These are phyloP conservation scores for Leucophora obtusa DNA, from an alignment of 2,888 invertebrate genomes.

Conservation along the genomic window DNA sequence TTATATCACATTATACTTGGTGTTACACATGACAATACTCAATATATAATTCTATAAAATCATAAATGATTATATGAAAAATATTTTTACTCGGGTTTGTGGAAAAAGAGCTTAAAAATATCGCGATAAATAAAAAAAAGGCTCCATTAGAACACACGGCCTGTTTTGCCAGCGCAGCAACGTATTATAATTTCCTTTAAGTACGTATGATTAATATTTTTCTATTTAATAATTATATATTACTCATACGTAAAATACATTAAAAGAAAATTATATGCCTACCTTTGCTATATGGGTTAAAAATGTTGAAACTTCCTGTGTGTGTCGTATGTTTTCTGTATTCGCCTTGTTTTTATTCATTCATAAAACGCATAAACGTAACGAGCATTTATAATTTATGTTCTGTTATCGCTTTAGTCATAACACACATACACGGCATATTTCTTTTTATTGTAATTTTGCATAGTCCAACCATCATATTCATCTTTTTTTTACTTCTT, in stretches of 20 bases:
- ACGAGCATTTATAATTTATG: slow-evolving; percentile 74
- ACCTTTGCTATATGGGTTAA: too few species aligned
- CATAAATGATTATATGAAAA: too few species aligned
- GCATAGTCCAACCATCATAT: slow-evolving; percentile 2
- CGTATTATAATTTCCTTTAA: neutral
- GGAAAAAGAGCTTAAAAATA: too few species aligned
- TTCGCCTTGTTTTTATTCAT: slow-evolving; percentile 37
- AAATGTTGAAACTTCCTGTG: slow-evolving; percentile 20
- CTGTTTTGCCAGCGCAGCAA: too few species aligned
- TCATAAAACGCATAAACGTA: slow-evolving; percentile 48
- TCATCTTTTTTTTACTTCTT: slow-evolving; percentile 16
- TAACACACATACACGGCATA: slow-evolving; percentile 49
- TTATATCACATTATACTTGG: too few species aligned
- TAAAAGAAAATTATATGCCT: neutral
- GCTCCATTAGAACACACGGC: too few species aligned
- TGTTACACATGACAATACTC: too few species aligned
- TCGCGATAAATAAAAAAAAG: too few species aligned
- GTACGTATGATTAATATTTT: neutral
- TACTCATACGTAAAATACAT: neutral
- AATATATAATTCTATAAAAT: too few species aligned
- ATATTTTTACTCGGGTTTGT: too few species aligned
- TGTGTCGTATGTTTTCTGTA: neutral
- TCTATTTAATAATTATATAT: too few species aligned
- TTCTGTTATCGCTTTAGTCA: slow-evolving; percentile 60
- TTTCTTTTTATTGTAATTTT: neutral